Base-by-base conservation (phyloP, 2,888 invertebrate genomes). In the Slavum lentiscoides region DNA sequence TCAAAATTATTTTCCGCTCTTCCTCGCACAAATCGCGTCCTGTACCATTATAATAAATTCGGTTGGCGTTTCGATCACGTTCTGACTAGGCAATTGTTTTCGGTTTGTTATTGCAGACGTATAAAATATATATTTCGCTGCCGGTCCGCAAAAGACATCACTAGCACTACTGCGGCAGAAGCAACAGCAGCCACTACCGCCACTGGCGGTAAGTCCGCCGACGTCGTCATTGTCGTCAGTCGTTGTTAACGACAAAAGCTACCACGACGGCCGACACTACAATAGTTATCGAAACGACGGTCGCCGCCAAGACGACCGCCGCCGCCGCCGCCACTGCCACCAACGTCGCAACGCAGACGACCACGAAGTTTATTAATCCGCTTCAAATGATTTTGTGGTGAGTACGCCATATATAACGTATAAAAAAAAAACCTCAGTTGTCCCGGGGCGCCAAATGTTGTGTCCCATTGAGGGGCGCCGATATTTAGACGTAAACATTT, bases 341-440 rank as follows among this genome's bases (percentile, higher is more conserved):
- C 62, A 58, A 39, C 53, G 11, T 64, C 62, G 19, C 53, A 62
- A 74, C 74, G 53, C 43, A 61, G 76, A 76, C 61, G 49, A 76
- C 67, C 75, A 43, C 39, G 61, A 43, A 68, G 30, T 68, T 61
- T 30, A 68, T 69, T 61, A 30, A 61, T 69, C n/a, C 68, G 49
- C 4, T 77, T 53, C 77, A 69, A 70, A 77, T 77, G 77, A 77
- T 70, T 62, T 77, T 77, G 67, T 77, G 77, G 77, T 77, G 37
- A 77, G 77, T 61, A 5, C 43, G 9, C 6, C 1, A 6, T 7
- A 21, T 21, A 49, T 49, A 49, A 49, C 15, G 49, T 49, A 49
- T 49, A 49, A 11, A n/a, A n/a, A n/a, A n/a, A n/a, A n/a, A n/a
- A n/a, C n/a, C n/a, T n/a, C n/a, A n/a, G n/a, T n/a, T n/a, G n/a